Evolutionary conservation across 2,113 vertebrate species (phyloP), one percentile per base, ranked within the genome.

Genomic region (Prunella fulvescens): DNA sequence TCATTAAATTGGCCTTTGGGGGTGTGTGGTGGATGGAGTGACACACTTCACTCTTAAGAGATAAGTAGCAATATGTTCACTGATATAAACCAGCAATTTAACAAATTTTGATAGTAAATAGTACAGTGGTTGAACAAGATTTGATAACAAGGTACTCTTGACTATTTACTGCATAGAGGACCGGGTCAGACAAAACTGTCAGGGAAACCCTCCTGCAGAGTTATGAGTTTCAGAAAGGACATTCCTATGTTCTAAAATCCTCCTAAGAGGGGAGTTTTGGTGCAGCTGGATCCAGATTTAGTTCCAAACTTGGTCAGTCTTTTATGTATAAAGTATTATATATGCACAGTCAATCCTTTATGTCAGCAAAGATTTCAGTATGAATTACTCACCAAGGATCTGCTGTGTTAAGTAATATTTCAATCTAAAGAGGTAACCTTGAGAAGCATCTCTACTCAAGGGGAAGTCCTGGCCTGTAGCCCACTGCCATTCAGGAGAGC

Each of bases 401-500:
- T 58, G 10, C 39, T 51, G 8, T n/a, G 8, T 11, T 37, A 66
- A 44, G 12, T 25, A 44, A 37, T 23, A 19, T 73, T 35, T 81
- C 14, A 44, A 12, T 23, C 26, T 65, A 22, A 73, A 44, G 22
- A 44, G 45, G 37, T 44, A 73, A 45, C 18, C 17, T 58, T 51
- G 12, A 39, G 44, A 39, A 31, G 23, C 7, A 4, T 66, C 28
- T 51, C 44, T 58, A 1, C 10, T 24, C 28, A 51, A 45, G 33
- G 26, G 23, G 9, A 66, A 4, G 45, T n/a, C 12, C 8, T 51
- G 67, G 44, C 44, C 44, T 0, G 0, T 14, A 45, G 37, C 37
- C 23, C 33, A 11, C 19, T 58, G 44, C 22, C 22, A 39, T 19
- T 28, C 7, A 51, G 15, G 19, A 51, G 26, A 81, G 15, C 8